These are phyloP conservation scores for Leucoraja ocellata DNA, from an alignment of 2,797 vertebrate genomes.

Conservation along the genomic window DNA sequence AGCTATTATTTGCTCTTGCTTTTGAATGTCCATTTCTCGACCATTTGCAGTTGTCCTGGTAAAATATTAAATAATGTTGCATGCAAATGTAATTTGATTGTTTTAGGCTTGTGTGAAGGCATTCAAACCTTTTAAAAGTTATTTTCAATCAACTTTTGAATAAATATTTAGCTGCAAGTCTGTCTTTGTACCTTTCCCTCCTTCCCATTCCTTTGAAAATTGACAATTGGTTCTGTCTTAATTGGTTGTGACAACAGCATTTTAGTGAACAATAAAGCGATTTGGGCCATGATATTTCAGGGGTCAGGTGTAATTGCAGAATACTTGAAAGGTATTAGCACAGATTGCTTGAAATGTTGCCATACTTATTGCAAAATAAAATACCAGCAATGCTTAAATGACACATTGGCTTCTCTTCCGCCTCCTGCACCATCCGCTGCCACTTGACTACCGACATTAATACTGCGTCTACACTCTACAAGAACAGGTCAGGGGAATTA, in stretches of 20 bases:
- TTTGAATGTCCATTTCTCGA: slow-evolving; percentile 29
- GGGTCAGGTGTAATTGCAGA: not conserved
- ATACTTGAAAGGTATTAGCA: not conserved
- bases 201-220: not conserved
- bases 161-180: slow-evolving; percentile 20
- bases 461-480: too few relatives aligned
- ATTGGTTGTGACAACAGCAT: not conserved
- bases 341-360: slow-evolving; percentile 13
- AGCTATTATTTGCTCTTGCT: slow-evolving; percentile 13
- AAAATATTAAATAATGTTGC: slow-evolving; percentile 34
- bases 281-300: slow-evolving; percentile 25
- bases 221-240: not conserved
- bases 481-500: too few relatives aligned
- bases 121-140: slow-evolving; percentile 24
- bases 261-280: slow-evolving; percentile 4
- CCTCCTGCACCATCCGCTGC: not conserved
- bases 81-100: slow-evolving; percentile 32
- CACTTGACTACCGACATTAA: not conserved
- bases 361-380: slow-evolving; percentile 9
- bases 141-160: slow-evolving; percentile 33
- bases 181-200: not conserved
- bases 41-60: not conserved
- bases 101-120: slow-evolving; percentile 3
- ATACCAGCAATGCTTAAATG: slow-evolving; percentile 8
- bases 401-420: not conserved